Conservation (phyloP, 2,888 invertebrate species). For the Mechanitis mazaeus region DNA sequence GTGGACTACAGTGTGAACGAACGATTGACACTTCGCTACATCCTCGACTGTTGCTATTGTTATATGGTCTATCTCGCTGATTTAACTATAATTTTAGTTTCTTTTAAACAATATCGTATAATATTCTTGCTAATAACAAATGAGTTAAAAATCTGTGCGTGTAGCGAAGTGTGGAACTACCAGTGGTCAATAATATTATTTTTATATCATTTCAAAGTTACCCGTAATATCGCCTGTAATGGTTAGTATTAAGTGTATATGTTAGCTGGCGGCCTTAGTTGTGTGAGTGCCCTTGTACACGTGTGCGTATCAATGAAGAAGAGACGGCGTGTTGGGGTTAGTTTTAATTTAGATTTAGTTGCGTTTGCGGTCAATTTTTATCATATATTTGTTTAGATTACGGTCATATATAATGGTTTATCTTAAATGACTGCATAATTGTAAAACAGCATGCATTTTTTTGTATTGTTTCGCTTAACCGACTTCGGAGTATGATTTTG, state of each 20-base stretch:
- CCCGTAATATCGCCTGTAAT: constrained; percentile 17
- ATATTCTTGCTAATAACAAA: no score
- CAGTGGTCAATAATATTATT: constrained; percentile 10
- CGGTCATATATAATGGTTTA: background rate
- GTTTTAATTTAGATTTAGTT: constrained; percentile 3
- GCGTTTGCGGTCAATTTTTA: constrained; percentile 8
- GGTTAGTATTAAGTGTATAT: constrained; percentile 15
- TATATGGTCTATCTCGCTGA: background rate
- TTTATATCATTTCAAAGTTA: constrained; percentile 22
- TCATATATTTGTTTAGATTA: background rate
- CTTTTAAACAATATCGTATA: no score
- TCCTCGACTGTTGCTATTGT: background rate
- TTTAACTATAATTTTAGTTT: no score
- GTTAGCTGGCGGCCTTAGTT: constrained; percentile 26
- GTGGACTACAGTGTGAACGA: background rate
- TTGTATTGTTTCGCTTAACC: constrained; percentile 11
- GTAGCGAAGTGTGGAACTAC: constrained; percentile 2
- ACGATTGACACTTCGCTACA: background rate
- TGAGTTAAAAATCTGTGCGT: no score
- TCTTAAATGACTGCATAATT: background rate
- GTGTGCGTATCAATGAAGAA: constrained; percentile 16
- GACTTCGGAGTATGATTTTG: background rate
- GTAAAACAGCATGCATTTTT: constrained; percentile 15
- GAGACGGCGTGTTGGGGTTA: constrained; percentile 8
- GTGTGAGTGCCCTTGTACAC: constrained; percentile 22